Base-by-base conservation (phyloP, 2,113 vertebrate species). In the Toxotes chatareus region DNA sequence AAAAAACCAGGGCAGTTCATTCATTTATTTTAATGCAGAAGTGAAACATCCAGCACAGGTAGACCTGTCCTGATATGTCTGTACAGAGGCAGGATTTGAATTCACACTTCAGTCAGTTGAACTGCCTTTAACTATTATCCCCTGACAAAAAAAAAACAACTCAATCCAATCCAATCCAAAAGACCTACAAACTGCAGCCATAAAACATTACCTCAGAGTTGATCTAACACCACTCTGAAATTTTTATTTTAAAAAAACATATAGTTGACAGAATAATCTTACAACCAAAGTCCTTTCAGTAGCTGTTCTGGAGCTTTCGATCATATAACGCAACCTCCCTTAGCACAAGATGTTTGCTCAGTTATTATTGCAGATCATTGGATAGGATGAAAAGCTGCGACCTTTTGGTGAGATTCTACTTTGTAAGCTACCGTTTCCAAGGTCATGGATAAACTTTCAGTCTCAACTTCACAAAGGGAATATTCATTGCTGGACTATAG, bases 1-100 rank as follows among this genome's bases (percentile, higher is more conserved):
- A 23, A 86, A 86, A 66, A 81, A 71, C 13, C 61, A 68, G 66
- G 76, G 38, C 69, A 79, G n/a, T 27, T 44, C 49, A 65, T 27
- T 69, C 7, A 60, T 56, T 76, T 4, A 62, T 32, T 51, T 66
- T 19, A 17, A 2, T 7, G 13, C 53, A 46, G 31, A n/a, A 23
- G 7, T 51, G 17, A 77, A 73, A 27, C 12, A 9, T 10, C 7
- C 17, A 13, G 23, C n/a, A 44, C n/a, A 62, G 13, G 47, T 34
- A 16, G 38, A 65, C 40, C 63, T 31, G 13, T 9, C 46, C 4
- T 31, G 23, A 31, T 16, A 57, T 3, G 9, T 55, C 10, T 23
- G 21, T 31, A 31, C 27, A 57, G 10, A 55, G 46, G 46, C 46
- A 11, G 53, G 9, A 7, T 21, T 56, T 23, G 21, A 0, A 27